Evolutionary conservation across 1,140 invertebrate genomes (phyloP).

Genomic region (Aricia agestis): DNA sequence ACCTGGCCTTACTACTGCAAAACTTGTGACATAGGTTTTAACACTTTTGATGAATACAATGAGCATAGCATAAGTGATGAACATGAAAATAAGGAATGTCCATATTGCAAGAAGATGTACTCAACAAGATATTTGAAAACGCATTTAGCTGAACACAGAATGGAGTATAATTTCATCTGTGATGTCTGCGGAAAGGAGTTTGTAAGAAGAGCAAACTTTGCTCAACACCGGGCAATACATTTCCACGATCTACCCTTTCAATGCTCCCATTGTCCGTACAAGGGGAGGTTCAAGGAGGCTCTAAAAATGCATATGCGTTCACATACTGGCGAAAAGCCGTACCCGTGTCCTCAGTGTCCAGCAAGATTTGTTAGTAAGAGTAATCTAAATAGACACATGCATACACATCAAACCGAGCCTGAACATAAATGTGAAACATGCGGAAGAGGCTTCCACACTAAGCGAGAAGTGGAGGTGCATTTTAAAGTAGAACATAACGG

Average conservation of each 20-base stretch:
- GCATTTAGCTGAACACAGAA: constrained; percentile 29
- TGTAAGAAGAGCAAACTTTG: constrained; percentile 45
- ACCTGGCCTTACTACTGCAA: constrained; percentile 27
- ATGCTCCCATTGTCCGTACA: constrained; percentile 61
- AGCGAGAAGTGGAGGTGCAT: constrained; percentile 52
- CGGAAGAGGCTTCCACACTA: constrained; percentile 54
- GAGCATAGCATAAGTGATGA: constrained; percentile 39
- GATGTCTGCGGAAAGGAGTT: constrained; percentile 68
- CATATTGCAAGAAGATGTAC: constrained; percentile 48
- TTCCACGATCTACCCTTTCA: constrained; percentile 57
- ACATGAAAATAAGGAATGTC: constrained; percentile 55
- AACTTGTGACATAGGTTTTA: constrained; percentile 19
- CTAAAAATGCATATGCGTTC: constrained; percentile 74
- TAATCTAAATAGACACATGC: constrained; percentile 72
- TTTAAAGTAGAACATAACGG: constrained; percentile 72
- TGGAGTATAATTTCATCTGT: constrained; percentile 42
- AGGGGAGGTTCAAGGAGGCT: constrained; percentile 58
- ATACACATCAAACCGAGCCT: constrained; percentile 50
- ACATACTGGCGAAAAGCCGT: constrained; percentile 74
- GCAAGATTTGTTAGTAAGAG: constrained; percentile 72
- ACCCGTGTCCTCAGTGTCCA: constrained; percentile 70
- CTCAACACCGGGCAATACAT: constrained; percentile 54
- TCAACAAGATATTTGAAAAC: constrained; percentile 45
- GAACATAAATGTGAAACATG: constrained; percentile 60
- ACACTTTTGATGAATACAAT: constrained; percentile 1